Evolutionary conservation across 2,113 vertebrate genomes (phyloP).

Genomic region (Chloroceryle aenea): DNA sequence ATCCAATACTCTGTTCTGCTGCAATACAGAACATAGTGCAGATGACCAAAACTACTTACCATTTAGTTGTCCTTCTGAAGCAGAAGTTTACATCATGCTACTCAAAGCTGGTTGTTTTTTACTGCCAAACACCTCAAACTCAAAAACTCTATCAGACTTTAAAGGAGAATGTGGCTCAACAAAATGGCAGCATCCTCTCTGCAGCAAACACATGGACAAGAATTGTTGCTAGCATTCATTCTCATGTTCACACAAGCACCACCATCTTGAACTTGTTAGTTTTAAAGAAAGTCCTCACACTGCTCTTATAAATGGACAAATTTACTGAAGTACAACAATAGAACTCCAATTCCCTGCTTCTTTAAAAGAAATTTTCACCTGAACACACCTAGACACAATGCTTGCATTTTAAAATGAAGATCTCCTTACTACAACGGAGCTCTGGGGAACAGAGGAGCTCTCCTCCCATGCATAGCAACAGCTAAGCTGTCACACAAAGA

Average conservation of each 20-base stretch:
- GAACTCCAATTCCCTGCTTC: accelerated
- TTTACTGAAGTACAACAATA: background rate
- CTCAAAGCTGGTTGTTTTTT: background rate
- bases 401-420: background rate
- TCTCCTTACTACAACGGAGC: background rate
- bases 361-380: background rate
- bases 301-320: accelerated
- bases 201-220: background rate
- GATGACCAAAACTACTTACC: background rate
- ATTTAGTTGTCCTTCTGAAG: background rate
- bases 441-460: background rate
- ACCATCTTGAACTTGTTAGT: background rate
- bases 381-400: background rate
- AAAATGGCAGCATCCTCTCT: background rate
- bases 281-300: background rate
- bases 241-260: background rate
- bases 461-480: background rate
- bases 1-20: background rate
- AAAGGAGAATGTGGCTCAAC: background rate
- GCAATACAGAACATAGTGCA: background rate
- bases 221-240: background rate
- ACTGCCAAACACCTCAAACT: background rate
- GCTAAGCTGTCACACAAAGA: background rate
- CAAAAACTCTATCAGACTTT: background rate
- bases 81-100: background rate